These are phyloP conservation scores for Drosophila quadrilineata DNA, from an alignment of 1,140 invertebrate genomes.

Conservation along the genomic window DNA sequence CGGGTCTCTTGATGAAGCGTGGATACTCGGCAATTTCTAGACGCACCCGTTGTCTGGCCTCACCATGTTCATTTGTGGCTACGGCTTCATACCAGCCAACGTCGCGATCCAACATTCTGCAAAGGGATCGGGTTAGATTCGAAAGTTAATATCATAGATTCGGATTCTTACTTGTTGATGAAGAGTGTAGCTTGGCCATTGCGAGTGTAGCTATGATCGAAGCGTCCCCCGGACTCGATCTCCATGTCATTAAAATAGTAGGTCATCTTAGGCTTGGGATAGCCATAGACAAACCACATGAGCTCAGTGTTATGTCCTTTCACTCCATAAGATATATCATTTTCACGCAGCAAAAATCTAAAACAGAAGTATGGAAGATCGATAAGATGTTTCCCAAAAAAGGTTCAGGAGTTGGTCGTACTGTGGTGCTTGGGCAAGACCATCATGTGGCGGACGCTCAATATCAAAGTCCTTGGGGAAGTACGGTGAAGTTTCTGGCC, in stretches of 20 bases:
- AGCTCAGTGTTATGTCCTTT: constrained; percentile 93
- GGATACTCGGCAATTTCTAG: constrained; percentile 96
- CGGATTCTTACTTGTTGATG: constrained; percentile 90
- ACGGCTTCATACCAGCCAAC: constrained; percentile 97
- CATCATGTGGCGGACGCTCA: constrained; percentile 91
- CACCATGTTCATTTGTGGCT: constrained; percentile 95
- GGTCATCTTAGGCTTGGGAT: constrained; percentile 94
- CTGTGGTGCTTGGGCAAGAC: constrained; percentile 89
- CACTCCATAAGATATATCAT: constrained; percentile 93
- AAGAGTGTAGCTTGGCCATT: constrained; percentile 94
- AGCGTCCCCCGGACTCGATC: constrained; percentile 91
- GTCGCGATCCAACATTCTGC: constrained; percentile 92
- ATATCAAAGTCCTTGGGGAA: constrained; percentile 95
- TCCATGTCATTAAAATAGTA: constrained; percentile 93
- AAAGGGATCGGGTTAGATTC: too few relatives aligned
- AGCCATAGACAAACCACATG: constrained; percentile 96
- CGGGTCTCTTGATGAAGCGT: constrained; percentile 91
- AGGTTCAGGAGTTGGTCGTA: constrained; percentile 27
- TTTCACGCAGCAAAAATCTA: constrained; percentile 91
- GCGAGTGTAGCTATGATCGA: constrained; percentile 92
- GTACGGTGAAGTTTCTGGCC: constrained; percentile 93
- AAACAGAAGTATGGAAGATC: not conserved
- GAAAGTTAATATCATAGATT: too few relatives aligned
- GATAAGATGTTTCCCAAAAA: not conserved
- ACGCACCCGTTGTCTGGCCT: constrained; percentile 90